phyloP scores from a whole-genome alignment of 64 coral and sea anemone species.

The Platygyra sinensis region DNA sequence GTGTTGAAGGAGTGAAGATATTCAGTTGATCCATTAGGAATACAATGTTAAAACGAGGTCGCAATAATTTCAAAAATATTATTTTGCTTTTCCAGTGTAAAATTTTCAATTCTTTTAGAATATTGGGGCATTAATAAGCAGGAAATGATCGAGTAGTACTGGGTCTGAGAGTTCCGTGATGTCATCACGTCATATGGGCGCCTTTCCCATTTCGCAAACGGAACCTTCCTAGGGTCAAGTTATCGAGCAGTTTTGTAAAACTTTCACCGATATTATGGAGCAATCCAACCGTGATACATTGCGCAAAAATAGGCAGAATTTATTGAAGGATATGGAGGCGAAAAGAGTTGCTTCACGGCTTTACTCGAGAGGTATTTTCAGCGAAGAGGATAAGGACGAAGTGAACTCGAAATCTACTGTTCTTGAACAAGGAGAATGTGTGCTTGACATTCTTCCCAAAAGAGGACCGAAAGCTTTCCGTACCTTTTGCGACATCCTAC shows the following conservation, averaged over 20 bases:
- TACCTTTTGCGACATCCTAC: constrained; percentile 78
- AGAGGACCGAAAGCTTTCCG: constrained; percentile 86
- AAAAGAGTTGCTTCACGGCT: constrained; percentile 74
- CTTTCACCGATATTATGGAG: constrained; percentile 55
- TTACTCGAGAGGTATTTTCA: constrained; percentile 64
- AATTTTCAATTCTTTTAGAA: too few relatives aligned
- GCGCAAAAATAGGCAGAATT: constrained; percentile 55
- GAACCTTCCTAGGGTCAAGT: too few relatives aligned
- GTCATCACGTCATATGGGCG: not conserved
- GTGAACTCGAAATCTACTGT: constrained; percentile 34
- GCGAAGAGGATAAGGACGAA: constrained; percentile 71
- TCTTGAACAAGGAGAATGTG: constrained; percentile 45
- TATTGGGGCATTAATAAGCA: too few relatives aligned
- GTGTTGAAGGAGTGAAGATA: too few relatives aligned
- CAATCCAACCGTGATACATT: constrained; percentile 67
- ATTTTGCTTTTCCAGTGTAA: too few relatives aligned
- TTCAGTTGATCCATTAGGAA: too few relatives aligned
- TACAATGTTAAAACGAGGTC: too few relatives aligned
- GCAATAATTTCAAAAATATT: too few relatives aligned
- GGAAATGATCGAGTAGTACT: too few relatives aligned
- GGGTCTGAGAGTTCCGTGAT: too few relatives aligned
- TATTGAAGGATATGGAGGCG: constrained; percentile 82
- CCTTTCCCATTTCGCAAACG: not conserved
- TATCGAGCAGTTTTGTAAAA: not conserved
- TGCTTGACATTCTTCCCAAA: constrained; percentile 70